Percentiles rank a stretch among this genome's conserved stretches.
Evolutionary conservation across 2,113 vertebrate species (phyloP).

Genomic region (Dinomys branickii): DNA sequence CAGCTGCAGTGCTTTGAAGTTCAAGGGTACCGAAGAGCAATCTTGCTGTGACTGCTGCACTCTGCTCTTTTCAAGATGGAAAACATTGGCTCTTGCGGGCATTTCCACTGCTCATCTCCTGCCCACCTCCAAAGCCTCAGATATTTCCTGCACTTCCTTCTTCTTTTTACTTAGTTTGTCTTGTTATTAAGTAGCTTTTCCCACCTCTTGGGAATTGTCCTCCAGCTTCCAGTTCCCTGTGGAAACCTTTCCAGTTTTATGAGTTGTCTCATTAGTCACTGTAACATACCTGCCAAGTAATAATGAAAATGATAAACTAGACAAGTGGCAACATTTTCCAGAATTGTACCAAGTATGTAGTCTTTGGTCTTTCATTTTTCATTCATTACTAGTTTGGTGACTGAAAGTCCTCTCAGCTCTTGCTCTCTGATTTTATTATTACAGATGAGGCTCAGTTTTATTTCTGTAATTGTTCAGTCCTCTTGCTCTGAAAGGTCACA

Average conservation of each 20-base stretch:
- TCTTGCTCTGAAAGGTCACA: neutral
- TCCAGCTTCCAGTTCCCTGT: neutral
- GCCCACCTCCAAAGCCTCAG: neutral
- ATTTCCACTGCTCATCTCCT: neutral
- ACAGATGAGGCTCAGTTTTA: neutral
- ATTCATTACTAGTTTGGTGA: neutral
- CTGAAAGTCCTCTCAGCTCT: neutral
- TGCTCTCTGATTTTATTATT: neutral
- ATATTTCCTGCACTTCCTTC: neutral
- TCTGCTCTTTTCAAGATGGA: neutral
- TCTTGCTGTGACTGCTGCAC: neutral
- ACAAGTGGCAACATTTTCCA: neutral
- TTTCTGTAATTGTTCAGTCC: neutral
- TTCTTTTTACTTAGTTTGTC: neutral
- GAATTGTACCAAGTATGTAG: neutral
- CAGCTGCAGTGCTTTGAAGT: slow-evolving; percentile 7
- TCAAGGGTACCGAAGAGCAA: neutral
- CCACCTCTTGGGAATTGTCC: neutral
- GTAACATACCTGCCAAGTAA: neutral
- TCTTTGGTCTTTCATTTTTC: neutral
- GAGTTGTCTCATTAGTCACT: neutral
- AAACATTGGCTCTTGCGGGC: neutral
- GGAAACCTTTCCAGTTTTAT: neutral
- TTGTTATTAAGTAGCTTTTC: neutral
- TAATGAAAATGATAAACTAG: neutral